These are phyloP conservation scores for Sebastes vulpes DNA, from an alignment of 2,797 vertebrate genomes.

Conservation along the genomic window DNA sequence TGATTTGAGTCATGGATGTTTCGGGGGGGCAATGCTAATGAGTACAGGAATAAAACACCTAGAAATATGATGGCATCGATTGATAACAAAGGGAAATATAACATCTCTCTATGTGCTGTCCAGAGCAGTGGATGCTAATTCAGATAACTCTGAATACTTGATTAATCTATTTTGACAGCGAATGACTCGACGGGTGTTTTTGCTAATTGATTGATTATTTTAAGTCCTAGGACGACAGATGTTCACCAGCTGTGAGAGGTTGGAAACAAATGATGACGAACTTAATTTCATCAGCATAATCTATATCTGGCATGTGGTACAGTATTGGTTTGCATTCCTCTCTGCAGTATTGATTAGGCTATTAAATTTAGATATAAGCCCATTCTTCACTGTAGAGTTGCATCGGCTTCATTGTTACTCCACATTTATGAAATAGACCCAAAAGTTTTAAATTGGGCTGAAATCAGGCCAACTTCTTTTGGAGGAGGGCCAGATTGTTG, in stretches of 20 bases:
- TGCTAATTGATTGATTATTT: neutral
- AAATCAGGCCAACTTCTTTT: neutral
- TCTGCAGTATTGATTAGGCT: neutral
- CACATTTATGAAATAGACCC: neutral
- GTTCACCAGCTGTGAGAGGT: slow-evolving; percentile 17
- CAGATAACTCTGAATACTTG: neutral
- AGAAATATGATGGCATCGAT: neutral
- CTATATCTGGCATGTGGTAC: neutral
- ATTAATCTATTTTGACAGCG: neutral
- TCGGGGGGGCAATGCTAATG: neutral
- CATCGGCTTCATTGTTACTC: neutral
- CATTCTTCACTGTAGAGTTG: neutral
- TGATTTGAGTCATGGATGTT: neutral
- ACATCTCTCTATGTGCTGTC: neutral
- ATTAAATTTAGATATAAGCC: neutral
- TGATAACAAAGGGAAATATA: too few species aligned
- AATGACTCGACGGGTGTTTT: neutral
- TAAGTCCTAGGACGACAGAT: neutral
- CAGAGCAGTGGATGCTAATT: neutral
- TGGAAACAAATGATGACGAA: neutral
- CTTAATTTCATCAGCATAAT: neutral
- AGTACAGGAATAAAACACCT: neutral
- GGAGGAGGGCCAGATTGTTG: neutral
- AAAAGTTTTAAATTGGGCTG: neutral
- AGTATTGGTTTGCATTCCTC: neutral